These are phyloP conservation scores for Brachirus orientalis DNA, from an alignment of 2,113 vertebrate species.

Conservation along the genomic window DNA sequence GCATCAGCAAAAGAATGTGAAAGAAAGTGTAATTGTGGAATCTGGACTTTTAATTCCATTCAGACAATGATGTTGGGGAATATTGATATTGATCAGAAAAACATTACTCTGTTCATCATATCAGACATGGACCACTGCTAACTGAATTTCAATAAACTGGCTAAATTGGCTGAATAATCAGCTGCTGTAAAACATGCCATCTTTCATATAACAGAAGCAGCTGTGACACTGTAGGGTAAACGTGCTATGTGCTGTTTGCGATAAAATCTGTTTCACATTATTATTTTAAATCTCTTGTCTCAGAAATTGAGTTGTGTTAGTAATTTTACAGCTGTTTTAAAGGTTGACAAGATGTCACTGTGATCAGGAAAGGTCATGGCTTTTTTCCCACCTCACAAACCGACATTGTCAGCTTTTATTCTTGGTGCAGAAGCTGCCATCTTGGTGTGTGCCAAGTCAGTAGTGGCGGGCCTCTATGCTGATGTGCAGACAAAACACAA, in stretches of 20 bases:
- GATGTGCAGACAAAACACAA: slow-evolving; percentile 48
- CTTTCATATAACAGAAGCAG: slow-evolving; percentile 14
- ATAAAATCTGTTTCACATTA: slow-evolving; percentile 6
- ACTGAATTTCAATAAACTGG: slow-evolving; percentile 56
- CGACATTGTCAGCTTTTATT: slow-evolving; percentile 41
- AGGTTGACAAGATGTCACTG: slow-evolving; percentile 40
- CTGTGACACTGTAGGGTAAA: slow-evolving; percentile 1
- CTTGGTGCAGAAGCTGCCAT: slow-evolving; percentile 55
- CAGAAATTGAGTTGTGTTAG: slow-evolving; percentile 3
- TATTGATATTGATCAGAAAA: slow-evolving; percentile 37
- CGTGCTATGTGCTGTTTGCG: background rate
- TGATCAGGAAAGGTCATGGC: slow-evolving; percentile 50
- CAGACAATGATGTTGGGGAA: slow-evolving; percentile 25
- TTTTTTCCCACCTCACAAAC: slow-evolving; percentile 49
- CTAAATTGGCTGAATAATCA: slow-evolving; percentile 41
- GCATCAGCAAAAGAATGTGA: background rate
- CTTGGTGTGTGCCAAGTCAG: slow-evolving; percentile 52
- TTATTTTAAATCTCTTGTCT: slow-evolving; percentile 30
- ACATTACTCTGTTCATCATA: slow-evolving; percentile 39
- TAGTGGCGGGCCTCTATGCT: slow-evolving; percentile 60
- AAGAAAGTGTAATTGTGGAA: background rate
- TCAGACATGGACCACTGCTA: slow-evolving; percentile 3
- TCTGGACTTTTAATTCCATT: slow-evolving; percentile 4
- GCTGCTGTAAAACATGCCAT: slow-evolving; percentile 12
- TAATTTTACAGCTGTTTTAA: slow-evolving; percentile 21